Percentiles rank a stretch among this genome's conserved stretches.
Evolutionary conservation across 2,888 invertebrate genomes (phyloP).

Genomic region (Anoncus sp.): DNA sequence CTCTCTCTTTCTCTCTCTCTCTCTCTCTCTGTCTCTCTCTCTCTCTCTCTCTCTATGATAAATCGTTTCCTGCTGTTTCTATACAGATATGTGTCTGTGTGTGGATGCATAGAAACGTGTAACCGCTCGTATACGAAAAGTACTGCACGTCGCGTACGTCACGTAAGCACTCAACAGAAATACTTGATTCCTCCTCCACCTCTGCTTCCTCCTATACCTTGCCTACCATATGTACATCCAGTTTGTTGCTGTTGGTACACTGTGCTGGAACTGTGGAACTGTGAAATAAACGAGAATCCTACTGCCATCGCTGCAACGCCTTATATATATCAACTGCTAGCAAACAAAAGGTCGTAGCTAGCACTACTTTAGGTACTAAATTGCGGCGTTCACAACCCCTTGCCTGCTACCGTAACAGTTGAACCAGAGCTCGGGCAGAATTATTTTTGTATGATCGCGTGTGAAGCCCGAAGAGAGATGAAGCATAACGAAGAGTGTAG

Average conservation of each 20-base stretch:
- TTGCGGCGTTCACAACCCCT: not conserved
- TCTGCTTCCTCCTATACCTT: constrained; percentile 40
- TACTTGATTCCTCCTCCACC: constrained; percentile 65
- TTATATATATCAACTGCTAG: not conserved
- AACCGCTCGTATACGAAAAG: constrained; percentile 53
- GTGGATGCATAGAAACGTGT: not conserved
- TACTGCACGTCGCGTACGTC: constrained; percentile 61
- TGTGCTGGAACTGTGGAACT: constrained; percentile 19
- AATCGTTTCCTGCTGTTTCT: constrained; percentile 46
- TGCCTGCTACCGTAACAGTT: not conserved
- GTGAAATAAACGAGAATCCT: constrained; percentile 59
- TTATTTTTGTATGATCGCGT: constrained; percentile 44
- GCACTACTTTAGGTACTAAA: not conserved
- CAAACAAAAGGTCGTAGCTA: not conserved
- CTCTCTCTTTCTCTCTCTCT: too few relatives aligned
- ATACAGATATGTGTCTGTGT: not conserved
- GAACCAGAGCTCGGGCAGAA: constrained; percentile 39
- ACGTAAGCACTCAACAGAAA: constrained; percentile 65
- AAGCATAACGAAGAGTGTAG: constrained; percentile 34
- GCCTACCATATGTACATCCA: constrained; percentile 43
- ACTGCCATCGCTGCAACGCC: constrained; percentile 37
- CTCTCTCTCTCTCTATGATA: constrained; percentile 47
- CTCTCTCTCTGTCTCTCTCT: too few relatives aligned
- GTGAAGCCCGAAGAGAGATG: constrained; percentile 10
- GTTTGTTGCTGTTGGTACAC: constrained; percentile 23